Evolutionary conservation across 2,113 vertebrate species (phyloP).

Genomic region (Alosa alosa): DNA sequence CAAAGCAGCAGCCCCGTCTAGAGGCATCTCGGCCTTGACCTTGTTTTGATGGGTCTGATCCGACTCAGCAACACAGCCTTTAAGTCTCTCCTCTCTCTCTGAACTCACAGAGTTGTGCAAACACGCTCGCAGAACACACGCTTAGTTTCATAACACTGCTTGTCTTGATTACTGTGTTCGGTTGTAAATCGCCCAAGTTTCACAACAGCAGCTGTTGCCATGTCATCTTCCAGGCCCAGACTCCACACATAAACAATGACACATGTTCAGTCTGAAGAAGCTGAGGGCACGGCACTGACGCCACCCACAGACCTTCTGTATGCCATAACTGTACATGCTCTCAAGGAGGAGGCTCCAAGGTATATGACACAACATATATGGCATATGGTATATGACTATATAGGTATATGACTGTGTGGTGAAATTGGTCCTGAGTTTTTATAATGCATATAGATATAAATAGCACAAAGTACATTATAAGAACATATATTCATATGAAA

Average conservation of each 20-base stretch:
- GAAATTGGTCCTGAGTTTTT: too few relatives aligned
- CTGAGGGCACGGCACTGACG: neutral
- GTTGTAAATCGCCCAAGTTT: neutral
- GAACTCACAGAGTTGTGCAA: neutral
- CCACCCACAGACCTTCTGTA: neutral
- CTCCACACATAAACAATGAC: conserved; percentile 3
- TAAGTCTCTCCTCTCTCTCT: neutral
- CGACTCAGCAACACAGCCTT: neutral
- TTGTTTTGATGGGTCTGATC: neutral
- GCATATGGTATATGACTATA: too few relatives aligned
- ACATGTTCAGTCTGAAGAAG: neutral
- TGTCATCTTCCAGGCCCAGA: neutral
- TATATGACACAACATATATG: neutral
- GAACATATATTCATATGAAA: too few relatives aligned
- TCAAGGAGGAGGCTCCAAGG: neutral
- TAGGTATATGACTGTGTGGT: too few relatives aligned
- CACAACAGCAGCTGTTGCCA: neutral
- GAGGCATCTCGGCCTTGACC: neutral
- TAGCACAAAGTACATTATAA: too few relatives aligned
- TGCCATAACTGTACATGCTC: neutral
- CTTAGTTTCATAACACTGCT: neutral
- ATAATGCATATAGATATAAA: too few relatives aligned
- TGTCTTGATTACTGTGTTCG: neutral
- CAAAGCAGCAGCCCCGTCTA: neutral
- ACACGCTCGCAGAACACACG: neutral